Conservation (phyloP, 2,888 invertebrate genomes). For the Cantharis flavilabris region DNA sequence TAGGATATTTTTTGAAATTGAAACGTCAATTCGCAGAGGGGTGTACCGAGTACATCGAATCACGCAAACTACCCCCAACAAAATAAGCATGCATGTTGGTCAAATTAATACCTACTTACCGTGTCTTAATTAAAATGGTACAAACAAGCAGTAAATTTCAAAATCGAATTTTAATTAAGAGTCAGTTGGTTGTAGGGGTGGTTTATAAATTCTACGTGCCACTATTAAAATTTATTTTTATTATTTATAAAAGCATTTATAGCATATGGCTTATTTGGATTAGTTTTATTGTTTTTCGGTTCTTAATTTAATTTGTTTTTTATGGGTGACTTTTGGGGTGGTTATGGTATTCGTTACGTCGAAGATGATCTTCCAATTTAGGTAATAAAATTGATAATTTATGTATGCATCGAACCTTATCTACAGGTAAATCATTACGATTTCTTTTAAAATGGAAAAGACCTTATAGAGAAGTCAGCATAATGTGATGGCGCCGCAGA, state of each 20-base stretch:
- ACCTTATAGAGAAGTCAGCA: slow-evolving; percentile 17
- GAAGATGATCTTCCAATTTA: neutral
- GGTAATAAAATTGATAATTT: neutral
- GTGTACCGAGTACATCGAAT: neutral
- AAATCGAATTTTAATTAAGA: neutral
- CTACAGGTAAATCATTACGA: neutral
- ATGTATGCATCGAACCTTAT: neutral
- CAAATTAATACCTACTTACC: neutral
- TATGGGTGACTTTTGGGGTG: neutral
- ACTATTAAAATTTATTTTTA: slow-evolving; percentile 48
- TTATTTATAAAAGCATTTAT: slow-evolving; percentile 47
- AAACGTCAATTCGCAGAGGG: neutral
- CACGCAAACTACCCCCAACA: neutral
- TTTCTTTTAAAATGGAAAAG: neutral
- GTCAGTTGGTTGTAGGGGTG: slow-evolving; percentile 41
- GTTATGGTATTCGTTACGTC: neutral
- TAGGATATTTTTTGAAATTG: neutral
- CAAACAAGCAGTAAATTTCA: neutral
- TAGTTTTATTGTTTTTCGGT: neutral
- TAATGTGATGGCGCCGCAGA: slow-evolving; percentile 32
- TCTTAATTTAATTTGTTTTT: neutral
- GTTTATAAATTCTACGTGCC: slow-evolving; percentile 39
- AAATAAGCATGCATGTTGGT: neutral
- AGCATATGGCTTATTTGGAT: slow-evolving; percentile 44
- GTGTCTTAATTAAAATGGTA: neutral